These are phyloP conservation scores for Oryzias melastigma DNA, from an alignment of 2,113 vertebrate species.

Conservation along the genomic window DNA sequence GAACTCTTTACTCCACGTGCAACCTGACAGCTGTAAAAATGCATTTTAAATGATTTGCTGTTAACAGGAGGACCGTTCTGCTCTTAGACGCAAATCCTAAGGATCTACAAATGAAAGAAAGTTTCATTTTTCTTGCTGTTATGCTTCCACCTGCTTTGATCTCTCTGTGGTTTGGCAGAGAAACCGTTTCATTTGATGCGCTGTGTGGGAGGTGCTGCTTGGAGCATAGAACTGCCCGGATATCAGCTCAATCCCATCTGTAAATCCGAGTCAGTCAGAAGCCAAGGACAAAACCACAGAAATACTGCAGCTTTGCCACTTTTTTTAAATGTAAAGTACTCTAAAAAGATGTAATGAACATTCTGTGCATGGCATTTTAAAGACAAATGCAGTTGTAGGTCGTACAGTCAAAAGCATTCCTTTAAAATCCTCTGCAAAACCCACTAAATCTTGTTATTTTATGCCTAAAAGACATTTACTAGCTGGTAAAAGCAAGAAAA, in stretches of 20 bases:
- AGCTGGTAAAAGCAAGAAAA: constrained; percentile 16
- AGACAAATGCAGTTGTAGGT: neutral
- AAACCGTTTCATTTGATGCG: constrained; percentile 44
- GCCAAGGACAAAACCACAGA: neutral
- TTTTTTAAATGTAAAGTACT: neutral
- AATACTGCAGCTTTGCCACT: constrained; percentile 4
- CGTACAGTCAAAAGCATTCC: neutral
- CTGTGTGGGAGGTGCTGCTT: constrained; percentile 49
- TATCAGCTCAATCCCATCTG: constrained; percentile 37
- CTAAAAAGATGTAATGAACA: too few species aligned
- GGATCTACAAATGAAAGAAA: constrained; percentile 4
- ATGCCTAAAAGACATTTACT: constrained; percentile 3
- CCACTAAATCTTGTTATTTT: too few species aligned
- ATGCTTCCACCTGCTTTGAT: constrained; percentile 16
- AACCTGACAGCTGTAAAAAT: too few species aligned
- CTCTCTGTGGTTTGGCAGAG: constrained; percentile 24
- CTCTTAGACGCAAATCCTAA: neutral
- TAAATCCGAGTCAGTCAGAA: constrained; percentile 19
- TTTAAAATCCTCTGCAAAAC: constrained; percentile 4
- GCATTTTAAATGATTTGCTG: too few species aligned
- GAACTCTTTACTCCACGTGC: too few species aligned
- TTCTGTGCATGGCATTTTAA: neutral
- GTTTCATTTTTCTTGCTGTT: constrained; percentile 17
- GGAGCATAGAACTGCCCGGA: constrained; percentile 23
- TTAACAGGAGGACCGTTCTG: too few species aligned